Evolutionary conservation across 64 coral and sea anemone species (phyloP).

Genomic region (Catalaphyllia jardinei): DNA sequence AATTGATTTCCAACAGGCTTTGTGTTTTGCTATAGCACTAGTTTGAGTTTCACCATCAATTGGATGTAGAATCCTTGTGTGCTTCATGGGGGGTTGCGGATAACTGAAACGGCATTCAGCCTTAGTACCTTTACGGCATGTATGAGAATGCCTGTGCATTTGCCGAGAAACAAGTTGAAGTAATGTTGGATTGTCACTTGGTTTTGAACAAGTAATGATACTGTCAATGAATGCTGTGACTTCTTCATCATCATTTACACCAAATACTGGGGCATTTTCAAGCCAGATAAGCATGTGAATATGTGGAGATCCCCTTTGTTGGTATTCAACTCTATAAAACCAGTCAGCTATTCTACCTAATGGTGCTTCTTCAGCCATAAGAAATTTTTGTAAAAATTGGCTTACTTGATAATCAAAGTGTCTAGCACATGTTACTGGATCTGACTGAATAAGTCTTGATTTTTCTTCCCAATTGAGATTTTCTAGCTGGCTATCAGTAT

Average conservation of each 20-base stretch:
- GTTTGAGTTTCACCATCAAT: conserved; percentile 1
- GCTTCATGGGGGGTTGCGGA: conserved; percentile 27
- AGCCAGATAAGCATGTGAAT: conserved; percentile 51
- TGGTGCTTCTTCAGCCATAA: background rate
- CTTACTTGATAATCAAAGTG: background rate
- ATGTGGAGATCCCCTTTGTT: conserved; percentile 40
- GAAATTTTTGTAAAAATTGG: background rate
- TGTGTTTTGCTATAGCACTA: background rate
- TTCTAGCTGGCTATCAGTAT: no score
- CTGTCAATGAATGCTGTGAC: conserved; percentile 34
- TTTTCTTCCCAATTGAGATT: no score
- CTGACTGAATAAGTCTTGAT: no score
- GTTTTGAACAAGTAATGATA: conserved; percentile 44
- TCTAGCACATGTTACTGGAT: background rate
- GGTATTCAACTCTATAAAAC: background rate
- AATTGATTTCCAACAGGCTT: conserved; percentile 20
- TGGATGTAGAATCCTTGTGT: background rate
- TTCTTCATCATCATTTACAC: background rate
- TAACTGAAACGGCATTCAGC: conserved; percentile 14
- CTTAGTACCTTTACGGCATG: conserved; percentile 1
- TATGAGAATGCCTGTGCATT: conserved; percentile 19
- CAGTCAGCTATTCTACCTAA: background rate
- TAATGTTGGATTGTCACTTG: conserved; percentile 20
- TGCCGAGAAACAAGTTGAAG: conserved; percentile 20
- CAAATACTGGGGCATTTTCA: background rate